Evolutionary conservation across 2,888 invertebrate species (phyloP).

Genomic region (Microplitis manilae): DNA sequence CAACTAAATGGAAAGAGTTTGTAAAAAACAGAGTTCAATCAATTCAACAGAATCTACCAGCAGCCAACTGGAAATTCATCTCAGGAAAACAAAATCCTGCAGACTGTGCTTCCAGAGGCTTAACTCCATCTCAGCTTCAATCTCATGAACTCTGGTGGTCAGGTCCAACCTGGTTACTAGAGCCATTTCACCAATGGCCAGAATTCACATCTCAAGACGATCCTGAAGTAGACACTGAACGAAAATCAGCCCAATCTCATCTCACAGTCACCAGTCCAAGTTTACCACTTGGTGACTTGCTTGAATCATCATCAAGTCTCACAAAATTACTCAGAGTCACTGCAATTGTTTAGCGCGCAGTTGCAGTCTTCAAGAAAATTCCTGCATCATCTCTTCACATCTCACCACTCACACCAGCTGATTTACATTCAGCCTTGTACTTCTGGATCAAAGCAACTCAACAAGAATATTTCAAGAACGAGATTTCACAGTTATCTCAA

Average conservation of each 20-base stretch:
- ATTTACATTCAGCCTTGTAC: not conserved
- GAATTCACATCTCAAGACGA: not conserved
- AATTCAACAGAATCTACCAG: slow-evolving; percentile 53
- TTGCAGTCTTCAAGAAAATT: not conserved
- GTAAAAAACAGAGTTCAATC: too few relatives aligned
- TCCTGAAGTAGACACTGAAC: too few relatives aligned
- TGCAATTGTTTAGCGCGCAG: too few relatives aligned
- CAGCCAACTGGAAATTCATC: slow-evolving; percentile 39
- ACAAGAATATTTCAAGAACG: too few relatives aligned
- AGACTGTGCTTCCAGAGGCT: slow-evolving; percentile 43
- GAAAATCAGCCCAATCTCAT: too few relatives aligned
- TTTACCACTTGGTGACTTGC: not conserved
- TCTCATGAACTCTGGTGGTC: slow-evolving; percentile 12
- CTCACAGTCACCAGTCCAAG: not conserved
- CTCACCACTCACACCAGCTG: slow-evolving; percentile 1
- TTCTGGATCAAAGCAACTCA: slow-evolving; percentile 5
- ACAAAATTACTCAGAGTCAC: too few relatives aligned
- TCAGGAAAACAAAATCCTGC: slow-evolving; percentile 38
- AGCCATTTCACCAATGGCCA: not conserved
- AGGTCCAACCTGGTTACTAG: not conserved
- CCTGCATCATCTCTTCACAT: too few relatives aligned
- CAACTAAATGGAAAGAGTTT: too few relatives aligned
- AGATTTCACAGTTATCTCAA: too few relatives aligned
- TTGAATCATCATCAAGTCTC: too few relatives aligned
- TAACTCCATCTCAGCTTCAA: slow-evolving; percentile 36